A percentile compares a stretch with the other conserved stretches of the same genome.
Evolutionary conservation across 2,888 invertebrate species (phyloP).

Genomic region (Mimachlamys varia): DNA sequence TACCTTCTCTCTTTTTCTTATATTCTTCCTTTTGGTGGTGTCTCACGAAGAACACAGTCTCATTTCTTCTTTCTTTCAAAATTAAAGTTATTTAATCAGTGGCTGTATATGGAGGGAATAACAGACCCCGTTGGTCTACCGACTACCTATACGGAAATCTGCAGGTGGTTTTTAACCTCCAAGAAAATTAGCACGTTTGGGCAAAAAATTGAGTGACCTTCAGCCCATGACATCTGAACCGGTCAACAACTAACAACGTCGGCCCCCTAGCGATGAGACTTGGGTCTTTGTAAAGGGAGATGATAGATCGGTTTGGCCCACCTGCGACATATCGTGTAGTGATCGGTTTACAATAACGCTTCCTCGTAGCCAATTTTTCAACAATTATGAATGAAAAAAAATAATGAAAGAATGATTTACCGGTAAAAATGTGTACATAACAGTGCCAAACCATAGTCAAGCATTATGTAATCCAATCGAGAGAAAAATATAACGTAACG

Average conservation of each 20-base stretch:
- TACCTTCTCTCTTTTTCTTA: too few species aligned
- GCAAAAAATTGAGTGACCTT: not conserved
- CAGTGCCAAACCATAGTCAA: not conserved
- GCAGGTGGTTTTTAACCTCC: conserved; percentile 12
- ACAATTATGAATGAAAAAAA: conserved; percentile 25
- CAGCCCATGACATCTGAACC: not conserved
- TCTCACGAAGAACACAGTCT: too few species aligned
- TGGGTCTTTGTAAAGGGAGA: not conserved
- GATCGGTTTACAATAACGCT: not conserved
- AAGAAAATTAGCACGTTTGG: not conserved
- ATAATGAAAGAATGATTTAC: not conserved
- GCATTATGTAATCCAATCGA: not conserved
- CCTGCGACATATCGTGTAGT: not conserved
- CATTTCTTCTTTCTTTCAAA: too few species aligned
- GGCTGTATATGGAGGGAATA: not conserved
- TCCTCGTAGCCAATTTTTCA: conserved; percentile 10
- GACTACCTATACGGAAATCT: not conserved
- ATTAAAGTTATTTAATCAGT: too few species aligned
- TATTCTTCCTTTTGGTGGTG: too few species aligned
- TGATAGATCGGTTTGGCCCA: not conserved
- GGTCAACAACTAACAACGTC: not conserved
- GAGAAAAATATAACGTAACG: not conserved
- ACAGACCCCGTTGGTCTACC: not conserved
- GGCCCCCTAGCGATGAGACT: not conserved
- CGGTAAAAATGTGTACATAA: not conserved